Conservation (phyloP, 2,113 vertebrate genomes). For the Rhea pennata region DNA sequence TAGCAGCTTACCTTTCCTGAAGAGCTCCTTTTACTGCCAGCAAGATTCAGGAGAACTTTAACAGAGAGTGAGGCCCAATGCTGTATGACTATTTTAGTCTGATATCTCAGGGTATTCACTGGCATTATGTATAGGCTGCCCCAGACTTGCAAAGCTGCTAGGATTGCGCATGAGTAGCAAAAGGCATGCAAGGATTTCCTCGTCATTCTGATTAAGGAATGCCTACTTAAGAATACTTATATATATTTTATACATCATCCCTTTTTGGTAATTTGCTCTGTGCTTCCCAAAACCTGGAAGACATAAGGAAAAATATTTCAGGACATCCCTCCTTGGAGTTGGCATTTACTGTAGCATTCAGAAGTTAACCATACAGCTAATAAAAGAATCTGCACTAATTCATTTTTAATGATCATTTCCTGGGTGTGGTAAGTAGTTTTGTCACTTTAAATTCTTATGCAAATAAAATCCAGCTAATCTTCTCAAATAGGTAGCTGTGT, state of each 20-base stretch:
- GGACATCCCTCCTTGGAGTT: background rate
- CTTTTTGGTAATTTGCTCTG: background rate
- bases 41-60: rapidly evolving
- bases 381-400: conserved; percentile 60
- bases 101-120: background rate
- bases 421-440: conserved; percentile 83
- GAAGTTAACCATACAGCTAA: conserved; percentile 14
- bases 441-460: conserved; percentile 86
- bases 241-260: background rate
- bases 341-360: conserved; percentile 23
- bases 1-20: background rate
- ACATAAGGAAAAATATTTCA: background rate
- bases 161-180: background rate
- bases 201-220: background rate
- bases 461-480: conserved; percentile 90
- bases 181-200: background rate
- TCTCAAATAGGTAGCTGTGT: conserved; percentile 85
- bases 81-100: background rate
- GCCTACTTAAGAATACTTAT: background rate
- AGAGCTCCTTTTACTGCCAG: background rate
- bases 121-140: background rate
- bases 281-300: background rate
- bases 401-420: conserved; percentile 75
- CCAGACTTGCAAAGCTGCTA: background rate
- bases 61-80: background rate